Evolutionary conservation across 1,140 invertebrate species (phyloP), one percentile per base, ranked within the genome.

Genomic region (Neodiprion pinetum): DNA sequence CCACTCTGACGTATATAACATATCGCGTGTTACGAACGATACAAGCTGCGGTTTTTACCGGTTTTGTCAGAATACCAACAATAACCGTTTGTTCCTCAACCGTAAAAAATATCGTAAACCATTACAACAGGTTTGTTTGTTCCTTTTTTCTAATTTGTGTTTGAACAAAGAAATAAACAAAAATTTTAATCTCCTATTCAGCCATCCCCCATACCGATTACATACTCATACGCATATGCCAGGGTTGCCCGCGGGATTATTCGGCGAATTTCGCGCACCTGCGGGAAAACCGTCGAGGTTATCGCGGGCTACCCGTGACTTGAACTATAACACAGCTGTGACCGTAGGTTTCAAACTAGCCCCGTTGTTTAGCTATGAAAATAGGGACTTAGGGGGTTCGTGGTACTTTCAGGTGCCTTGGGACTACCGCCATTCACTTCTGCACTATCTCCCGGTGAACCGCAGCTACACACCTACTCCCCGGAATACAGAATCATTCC

Each of bases 401-500:
- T 84, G 83, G 81, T 85, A 84, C 77, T 83, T 83, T 82, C 83
- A 87, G 85, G 82, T 86, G 82, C 81, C 80, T 82, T 86, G 81
- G 84, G 82, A 85, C 78, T 87, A 82, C 80, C 83, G 74, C 80
- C 81, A 74, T 79, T 85, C 76, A 80, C 80, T 76, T 53, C 50
- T 21, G 17, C 17, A 14, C 50, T 53, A 11, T 11, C 50, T 53
- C 75, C 84, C 71, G 83, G 80, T 81, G 83, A 87, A 72, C 76
- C 82, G 72, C 80, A 81, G 71, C 83, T 87, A 74, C 85, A 84
- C 80, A 81, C 78, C 82, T 87, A 85, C 79, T 79, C 84, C 47
- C 74, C 83, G 77, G 82, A 86, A 80, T 87, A 83, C 85, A 86
- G 83, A 85, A 85, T 86, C 82, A 86, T 85, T 87, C 80, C 82